These are phyloP conservation scores for Drosophila prostipennis DNA, from an alignment of 2,888 invertebrate genomes.

Conservation along the genomic window DNA sequence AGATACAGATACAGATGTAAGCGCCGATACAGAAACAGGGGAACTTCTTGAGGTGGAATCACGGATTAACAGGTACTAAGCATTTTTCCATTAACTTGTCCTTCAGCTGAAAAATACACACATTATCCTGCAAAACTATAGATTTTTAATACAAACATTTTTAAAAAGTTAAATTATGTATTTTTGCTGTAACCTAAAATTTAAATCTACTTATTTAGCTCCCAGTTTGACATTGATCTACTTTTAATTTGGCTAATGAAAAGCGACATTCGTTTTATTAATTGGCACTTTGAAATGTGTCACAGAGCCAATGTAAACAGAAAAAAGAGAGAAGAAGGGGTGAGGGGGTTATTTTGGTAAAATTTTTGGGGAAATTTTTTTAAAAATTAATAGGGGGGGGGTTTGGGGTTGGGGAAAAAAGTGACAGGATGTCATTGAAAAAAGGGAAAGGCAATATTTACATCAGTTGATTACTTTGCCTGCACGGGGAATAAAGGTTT, in stretches of 20 bases:
- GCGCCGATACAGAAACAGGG: background rate
- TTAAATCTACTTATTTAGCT: background rate
- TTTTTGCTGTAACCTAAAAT: too few species aligned
- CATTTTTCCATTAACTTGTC: too few species aligned
- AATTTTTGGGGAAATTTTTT: too few species aligned
- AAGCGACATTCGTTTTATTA: background rate
- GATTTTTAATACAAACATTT: too few species aligned
- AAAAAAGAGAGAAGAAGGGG: too few species aligned
- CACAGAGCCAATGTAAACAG: background rate
- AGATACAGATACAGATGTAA: conserved; percentile 6
- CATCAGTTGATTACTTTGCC: background rate
- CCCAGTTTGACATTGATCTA: background rate
- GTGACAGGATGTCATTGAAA: background rate
- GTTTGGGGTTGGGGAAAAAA: too few species aligned
- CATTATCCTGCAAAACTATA: too few species aligned
- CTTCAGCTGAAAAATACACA: too few species aligned
- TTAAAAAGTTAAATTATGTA: too few species aligned
- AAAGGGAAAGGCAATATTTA: background rate
- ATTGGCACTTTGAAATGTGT: background rate
- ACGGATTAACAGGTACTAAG: background rate
- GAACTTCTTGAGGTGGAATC: too few species aligned
- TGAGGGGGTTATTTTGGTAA: too few species aligned
- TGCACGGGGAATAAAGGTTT: background rate
- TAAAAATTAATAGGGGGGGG: too few species aligned
- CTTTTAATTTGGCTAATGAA: conserved; percentile 1